Evolutionary conservation across 1,140 invertebrate species (phyloP).

Genomic region (Arion vulgaris): DNA sequence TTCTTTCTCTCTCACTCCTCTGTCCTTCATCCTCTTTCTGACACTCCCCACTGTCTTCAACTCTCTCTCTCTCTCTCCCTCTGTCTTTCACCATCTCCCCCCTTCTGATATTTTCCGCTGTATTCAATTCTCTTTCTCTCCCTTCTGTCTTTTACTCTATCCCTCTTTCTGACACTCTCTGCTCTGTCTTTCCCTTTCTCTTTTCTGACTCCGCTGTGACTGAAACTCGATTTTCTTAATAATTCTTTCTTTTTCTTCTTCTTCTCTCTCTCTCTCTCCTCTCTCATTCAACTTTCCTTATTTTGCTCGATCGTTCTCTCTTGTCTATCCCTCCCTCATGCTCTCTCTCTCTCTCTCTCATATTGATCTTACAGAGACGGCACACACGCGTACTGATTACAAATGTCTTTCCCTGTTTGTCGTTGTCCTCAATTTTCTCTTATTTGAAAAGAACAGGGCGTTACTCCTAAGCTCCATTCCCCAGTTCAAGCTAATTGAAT

Average conservation of each 20-base stretch:
- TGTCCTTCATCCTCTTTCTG: not conserved
- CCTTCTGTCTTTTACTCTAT: not conserved
- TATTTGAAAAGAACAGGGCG: no score
- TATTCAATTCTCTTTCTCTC: no score
- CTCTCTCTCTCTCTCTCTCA: not conserved
- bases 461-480: no score
- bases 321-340: not conserved
- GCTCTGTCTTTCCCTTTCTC: not conserved
- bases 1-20: not conserved
- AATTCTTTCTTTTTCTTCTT: no score
- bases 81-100: not conserved
- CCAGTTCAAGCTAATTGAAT: no score
- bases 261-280: no score
- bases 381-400: not conserved
- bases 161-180: not conserved
- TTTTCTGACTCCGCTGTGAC: no score
- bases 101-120: no score
- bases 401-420: not conserved
- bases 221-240: no score
- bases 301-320: not conserved
- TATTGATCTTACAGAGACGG: no score
- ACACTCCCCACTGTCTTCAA: not conserved
- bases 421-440: no score
- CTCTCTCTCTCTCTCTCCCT: conserved; percentile 5
- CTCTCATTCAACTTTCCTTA: no score